Conservation (phyloP, 2,113 vertebrate genomes). For the Motacilla alba region DNA sequence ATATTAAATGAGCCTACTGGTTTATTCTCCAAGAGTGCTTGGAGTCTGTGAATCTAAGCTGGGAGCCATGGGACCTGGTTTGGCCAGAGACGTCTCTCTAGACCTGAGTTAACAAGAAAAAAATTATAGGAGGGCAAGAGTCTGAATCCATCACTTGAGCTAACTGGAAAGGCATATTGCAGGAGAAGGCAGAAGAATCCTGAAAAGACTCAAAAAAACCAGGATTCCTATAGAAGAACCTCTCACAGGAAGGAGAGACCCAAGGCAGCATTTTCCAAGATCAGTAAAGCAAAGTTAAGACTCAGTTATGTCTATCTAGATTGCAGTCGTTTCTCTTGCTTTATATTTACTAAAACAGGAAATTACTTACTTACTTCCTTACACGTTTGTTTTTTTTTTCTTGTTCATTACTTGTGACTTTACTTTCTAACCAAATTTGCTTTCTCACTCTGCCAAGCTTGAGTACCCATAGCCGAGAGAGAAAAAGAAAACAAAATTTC, state of each 20-base stretch:
- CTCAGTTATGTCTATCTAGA: neutral
- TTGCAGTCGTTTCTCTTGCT: neutral
- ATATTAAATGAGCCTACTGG: neutral
- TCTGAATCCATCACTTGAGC: neutral
- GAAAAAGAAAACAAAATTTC: neutral
- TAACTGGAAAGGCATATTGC: neutral
- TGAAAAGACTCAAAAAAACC: neutral
- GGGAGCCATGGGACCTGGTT: neutral
- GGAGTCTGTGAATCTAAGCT: neutral
- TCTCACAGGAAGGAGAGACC: neutral
- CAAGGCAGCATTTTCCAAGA: neutral
- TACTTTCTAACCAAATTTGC: neutral
- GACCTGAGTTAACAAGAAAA: neutral
- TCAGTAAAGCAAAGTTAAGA: neutral
- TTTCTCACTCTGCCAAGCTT: neutral
- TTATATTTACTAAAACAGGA: neutral
- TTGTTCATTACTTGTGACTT: neutral
- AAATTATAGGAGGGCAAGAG: neutral
- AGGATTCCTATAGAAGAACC: neutral
- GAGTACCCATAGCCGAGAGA: neutral
- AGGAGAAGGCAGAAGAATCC: neutral
- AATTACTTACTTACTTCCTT: neutral
- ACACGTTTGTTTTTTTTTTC: neutral
- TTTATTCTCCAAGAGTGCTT: neutral
- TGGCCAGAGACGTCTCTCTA: neutral